A percentile compares a stretch with the other conserved stretches of the same genome.
phyloP scores from a whole-genome alignment of 2,888 invertebrate species.

The Plusia festucae region DNA sequence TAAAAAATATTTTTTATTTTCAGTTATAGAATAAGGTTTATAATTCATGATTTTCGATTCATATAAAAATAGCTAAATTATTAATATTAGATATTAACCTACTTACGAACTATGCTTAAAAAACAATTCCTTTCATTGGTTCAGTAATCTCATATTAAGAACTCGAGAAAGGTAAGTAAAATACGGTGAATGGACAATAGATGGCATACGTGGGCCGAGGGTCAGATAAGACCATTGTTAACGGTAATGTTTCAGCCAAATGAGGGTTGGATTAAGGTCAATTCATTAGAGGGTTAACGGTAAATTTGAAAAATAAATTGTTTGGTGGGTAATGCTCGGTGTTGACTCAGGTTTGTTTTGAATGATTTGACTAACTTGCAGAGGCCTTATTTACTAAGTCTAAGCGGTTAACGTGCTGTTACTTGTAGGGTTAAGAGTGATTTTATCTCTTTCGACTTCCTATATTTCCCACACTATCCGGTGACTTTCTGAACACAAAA shows the following conservation, averaged over 20 bases:
- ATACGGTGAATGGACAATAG: constrained; percentile 18
- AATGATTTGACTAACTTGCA: not conserved
- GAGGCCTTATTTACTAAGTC: too few relatives aligned
- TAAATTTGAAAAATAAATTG: constrained; percentile 12
- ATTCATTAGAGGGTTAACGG: constrained; percentile 26
- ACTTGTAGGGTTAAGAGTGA: too few relatives aligned
- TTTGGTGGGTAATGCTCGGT: not conserved
- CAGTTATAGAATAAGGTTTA: too few relatives aligned
- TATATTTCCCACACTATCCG: too few relatives aligned
- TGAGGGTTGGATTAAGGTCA: constrained; percentile 31
- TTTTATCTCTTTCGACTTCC: too few relatives aligned
- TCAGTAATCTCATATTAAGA: not conserved
- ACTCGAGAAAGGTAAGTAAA: constrained; percentile 23
- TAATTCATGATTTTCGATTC: too few relatives aligned
- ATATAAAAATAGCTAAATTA: too few relatives aligned
- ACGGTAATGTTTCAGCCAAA: constrained; percentile 31
- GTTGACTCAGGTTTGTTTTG: not conserved
- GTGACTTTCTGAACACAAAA: too few relatives aligned
- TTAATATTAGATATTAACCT: too few relatives aligned
- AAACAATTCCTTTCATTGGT: not conserved
- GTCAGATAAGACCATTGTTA: constrained; percentile 8
- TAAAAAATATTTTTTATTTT: too few relatives aligned
- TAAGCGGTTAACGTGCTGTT: too few relatives aligned
- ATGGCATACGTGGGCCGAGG: constrained; percentile 19
- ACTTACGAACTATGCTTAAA: not conserved